Percentiles rank a stretch among this genome's conserved stretches.
Conservation (phyloP, 2,888 invertebrate species). For the Ceramica pisi region DNA sequence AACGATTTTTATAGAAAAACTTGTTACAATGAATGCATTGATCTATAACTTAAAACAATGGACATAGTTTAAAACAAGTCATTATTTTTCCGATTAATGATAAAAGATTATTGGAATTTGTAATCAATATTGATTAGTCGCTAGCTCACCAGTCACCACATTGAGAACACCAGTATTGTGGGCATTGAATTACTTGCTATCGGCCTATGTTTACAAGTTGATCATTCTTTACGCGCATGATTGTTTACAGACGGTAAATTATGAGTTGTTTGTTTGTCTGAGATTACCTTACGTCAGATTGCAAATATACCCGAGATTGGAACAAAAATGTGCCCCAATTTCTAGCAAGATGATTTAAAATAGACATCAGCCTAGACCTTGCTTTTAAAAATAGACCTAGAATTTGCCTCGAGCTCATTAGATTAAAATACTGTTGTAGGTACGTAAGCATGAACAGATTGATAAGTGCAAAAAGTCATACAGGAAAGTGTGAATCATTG, state of each 20-base stretch:
- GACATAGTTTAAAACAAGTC: not conserved
- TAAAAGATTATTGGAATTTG: conserved; percentile 23
- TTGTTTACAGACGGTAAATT: conserved; percentile 24
- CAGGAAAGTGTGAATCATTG: conserved; percentile 61
- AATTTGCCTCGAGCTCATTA: conserved; percentile 2
- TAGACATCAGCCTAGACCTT: conserved; percentile 42
- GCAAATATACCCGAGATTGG: conserved; percentile 5
- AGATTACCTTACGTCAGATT: conserved; percentile 1
- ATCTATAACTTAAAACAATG: not conserved
- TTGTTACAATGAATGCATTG: not conserved
- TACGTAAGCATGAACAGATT: not conserved
- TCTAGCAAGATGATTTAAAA: conserved; percentile 17
- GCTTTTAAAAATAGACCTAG: conserved; percentile 36
- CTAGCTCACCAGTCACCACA: conserved; percentile 6
- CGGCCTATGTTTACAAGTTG: conserved; percentile 25
- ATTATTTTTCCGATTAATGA: conserved; percentile 4
- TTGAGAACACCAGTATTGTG: not conserved
- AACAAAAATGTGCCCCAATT: conserved; percentile 15
- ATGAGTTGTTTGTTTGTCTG: conserved; percentile 13
- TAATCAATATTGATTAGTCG: conserved; percentile 18
- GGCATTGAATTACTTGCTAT: conserved; percentile 19
- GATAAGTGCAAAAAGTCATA: conserved; percentile 23
- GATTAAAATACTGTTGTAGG: not conserved
- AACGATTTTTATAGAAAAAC: too few species aligned
- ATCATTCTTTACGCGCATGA: conserved; percentile 31